Conservation (phyloP, 2,113 vertebrate genomes). For the Pontoporia blainvillei region DNA sequence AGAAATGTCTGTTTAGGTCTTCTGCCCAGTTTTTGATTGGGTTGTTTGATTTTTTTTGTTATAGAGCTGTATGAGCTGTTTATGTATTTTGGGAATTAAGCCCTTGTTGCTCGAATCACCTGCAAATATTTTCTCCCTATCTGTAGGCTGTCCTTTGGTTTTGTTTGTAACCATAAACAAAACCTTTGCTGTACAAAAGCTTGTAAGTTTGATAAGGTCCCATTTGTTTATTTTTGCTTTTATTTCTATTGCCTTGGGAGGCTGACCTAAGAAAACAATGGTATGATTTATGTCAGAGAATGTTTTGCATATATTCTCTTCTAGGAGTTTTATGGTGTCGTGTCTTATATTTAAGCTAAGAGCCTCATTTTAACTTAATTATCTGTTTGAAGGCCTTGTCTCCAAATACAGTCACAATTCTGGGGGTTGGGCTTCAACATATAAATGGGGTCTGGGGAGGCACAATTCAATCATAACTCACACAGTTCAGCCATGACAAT, state of each 20-base stretch:
- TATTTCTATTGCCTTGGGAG: background rate
- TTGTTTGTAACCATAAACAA: background rate
- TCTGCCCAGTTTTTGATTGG: background rate
- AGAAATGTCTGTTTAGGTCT: background rate
- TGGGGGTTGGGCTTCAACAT: background rate
- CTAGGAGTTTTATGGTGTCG: background rate
- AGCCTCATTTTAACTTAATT: background rate
- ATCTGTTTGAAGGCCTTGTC: background rate
- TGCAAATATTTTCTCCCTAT: background rate
- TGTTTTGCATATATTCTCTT: background rate
- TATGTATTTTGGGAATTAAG: background rate
- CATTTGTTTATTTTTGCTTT: background rate
- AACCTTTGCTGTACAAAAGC: background rate
- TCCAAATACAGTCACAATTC: background rate
- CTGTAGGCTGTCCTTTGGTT: background rate
- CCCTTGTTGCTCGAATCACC: background rate
- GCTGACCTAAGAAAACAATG: background rate
- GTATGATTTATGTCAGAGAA: background rate
- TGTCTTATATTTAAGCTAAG: background rate
- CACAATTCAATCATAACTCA: background rate
- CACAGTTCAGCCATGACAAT: background rate
- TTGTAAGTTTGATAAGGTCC: background rate
- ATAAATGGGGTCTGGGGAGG: background rate
- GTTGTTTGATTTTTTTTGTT: background rate
- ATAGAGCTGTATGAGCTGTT: background rate